Base-by-base conservation (phyloP, 2,888 invertebrate species). In the Strigamia crassipes region DNA sequence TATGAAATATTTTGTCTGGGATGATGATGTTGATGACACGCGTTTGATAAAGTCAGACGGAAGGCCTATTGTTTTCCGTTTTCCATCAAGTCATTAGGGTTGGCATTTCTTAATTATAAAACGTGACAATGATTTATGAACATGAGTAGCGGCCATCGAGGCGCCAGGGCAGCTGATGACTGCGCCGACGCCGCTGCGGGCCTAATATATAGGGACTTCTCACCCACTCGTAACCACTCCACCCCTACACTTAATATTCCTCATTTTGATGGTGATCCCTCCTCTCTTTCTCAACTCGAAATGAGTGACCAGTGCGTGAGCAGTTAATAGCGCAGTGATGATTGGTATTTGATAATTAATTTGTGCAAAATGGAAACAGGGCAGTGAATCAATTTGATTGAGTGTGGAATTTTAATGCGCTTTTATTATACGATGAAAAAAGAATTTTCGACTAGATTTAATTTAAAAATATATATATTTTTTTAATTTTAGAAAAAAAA, bases 91-190 rank as follows among this genome's bases (percentile, higher is more conserved):
- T 42, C 42, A 42, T 42, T 42, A 42, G 15, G 23, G 21, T n/a
- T 66, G 66, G 66, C 66, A 66, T 66, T 66, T 66, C 66, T 66
- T 66, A 66, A 66, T 66, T 66, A 66, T 66, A 27, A 66, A 66
- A 66, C 23, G 27, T 66, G 66, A 66, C 66, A 66, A 27, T 66
- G 66, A 66, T 66, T 66, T 66, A 66, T 66, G 66, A 27, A 66
- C 66, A 66, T 66, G 21, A 42, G 42, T 42, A 42, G 42, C 42
- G 42, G 42, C 15, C 42, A 42, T 42, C 42, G 42, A 10, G 42
- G 42, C 42, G 42, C 42, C 42, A 42, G 42, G 42, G 34, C 34
- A 6, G 34, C 34, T 34, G 34, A 34, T 34, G 34, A 34, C 34
- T 34, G 34, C 34, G 3, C 34, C 34, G 34, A 34, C 34, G 34